Evolutionary conservation across 2,797 vertebrate species (phyloP), one percentile per base, ranked within the genome.

Genomic region (Manis pentadactyla): DNA sequence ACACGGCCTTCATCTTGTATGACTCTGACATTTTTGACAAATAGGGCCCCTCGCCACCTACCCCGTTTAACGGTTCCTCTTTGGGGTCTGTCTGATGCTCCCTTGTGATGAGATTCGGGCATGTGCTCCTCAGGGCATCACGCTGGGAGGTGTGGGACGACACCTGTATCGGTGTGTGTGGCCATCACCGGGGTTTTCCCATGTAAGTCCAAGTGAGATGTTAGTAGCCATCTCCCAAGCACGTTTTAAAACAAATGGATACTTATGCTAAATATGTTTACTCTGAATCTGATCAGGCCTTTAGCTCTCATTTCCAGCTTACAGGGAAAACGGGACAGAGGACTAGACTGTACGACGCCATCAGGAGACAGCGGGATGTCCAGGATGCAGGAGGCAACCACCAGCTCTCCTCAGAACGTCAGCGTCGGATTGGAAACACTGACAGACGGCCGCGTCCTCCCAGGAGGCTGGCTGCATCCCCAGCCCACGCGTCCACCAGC

Each of bases 21-120:
- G 23, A 77, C 18, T 15, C 57, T 64, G 71, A 87, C 61, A 34
- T 73, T 90, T 68, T 51, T 75, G 42, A 55, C 71, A 92, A 59
- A 64, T 39, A 51, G 2, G 5, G 6, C 49, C 31, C 49, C 27
- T 14, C 14, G 17, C 1, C 3, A 0, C n/a, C 27, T 19, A 39
- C 15, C 39, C n/a, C 14, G 12, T 77, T 78, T 34, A 66, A 71
- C 5, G 74, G 25, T 73, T 53, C 46, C 19, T 75, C 42, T n/a
- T 57, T 51, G 23, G 42, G 29, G 15, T 27, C 39, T n/a, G 83
- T 42, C 51, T 29, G 15, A 29, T 55, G 53, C 23, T 51, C 23
- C 31, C 37, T 73, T 27, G 4, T 53, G 46, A 27, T 10, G 4
- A 77, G 37, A 86, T 31, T 75, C 21, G 87, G n/a, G 46, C 42